Base-by-base conservation (phyloP, 1,140 invertebrate species). In the Battus philenor region DNA sequence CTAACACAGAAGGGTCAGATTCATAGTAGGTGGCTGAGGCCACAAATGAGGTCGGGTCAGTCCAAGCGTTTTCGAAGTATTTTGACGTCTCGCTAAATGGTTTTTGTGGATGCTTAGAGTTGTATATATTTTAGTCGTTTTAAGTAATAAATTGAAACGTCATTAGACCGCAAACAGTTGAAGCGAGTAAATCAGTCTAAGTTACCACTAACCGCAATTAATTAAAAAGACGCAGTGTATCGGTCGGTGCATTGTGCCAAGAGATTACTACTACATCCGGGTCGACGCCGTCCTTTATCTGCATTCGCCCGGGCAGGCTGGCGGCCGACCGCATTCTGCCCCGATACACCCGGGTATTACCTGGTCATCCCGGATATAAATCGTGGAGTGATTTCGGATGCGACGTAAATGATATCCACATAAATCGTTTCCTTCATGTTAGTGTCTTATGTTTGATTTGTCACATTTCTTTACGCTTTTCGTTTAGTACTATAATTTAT, bases 261-360 rank as follows among this genome's bases (percentile, higher is more conserved):
- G 48, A 52, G 59, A 66, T 66, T 62, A 62, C 38, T 41, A 18
- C 33, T 6, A 36, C 17, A 15, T 26, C 44, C 52, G 50, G 51
- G 58, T 51, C 55, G 45, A 45, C 55, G 47, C 27, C n/a, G 31
- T 32, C 36, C 36, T 54, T 59, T 54, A 67, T 67, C 56, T 50
- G 60, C 58, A 60, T 63, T 63, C 64, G 56, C 24, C 51, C 51
- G 54, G 56, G 44, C 7, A 20, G 24, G 36, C 50, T 59, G 59
- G 58, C 58, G 58, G 46, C 13, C 53, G 47, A 41, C 47, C 49
- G 54, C 47, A 56, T 59, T 64, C 56, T 44, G 33, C 7, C 46
- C 16, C 36, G 20, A 27, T 50, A 47, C 44, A 50, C 49, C 54
- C 47, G 65, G 51, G 44, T 47, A 41, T 32, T 29, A 47, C 44